Evolutionary conservation across 2,797 vertebrate genomes (phyloP).

Genomic region (Anniella stebbinsi): DNA sequence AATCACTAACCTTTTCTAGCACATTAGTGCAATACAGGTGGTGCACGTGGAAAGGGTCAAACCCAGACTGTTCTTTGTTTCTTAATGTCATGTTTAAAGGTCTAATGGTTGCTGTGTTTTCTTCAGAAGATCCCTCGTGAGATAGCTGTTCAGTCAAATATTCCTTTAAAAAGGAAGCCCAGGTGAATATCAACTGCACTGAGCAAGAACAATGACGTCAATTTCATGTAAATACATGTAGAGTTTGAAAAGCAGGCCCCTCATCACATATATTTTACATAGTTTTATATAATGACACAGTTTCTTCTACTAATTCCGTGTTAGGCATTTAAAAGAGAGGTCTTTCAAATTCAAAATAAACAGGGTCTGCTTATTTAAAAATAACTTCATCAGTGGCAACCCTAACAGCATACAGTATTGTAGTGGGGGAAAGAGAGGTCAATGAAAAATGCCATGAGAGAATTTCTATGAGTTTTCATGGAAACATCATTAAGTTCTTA

Average conservation of each 20-base stretch:
- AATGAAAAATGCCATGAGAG: background rate
- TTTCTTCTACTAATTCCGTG: background rate
- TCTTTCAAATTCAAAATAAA: background rate
- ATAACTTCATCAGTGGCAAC: background rate
- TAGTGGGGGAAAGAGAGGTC: background rate
- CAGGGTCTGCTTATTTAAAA: too few species aligned
- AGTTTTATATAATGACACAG: background rate
- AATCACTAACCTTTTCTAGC: slow-evolving; percentile 88
- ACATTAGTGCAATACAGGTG: slow-evolving; percentile 82
- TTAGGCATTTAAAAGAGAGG: background rate
- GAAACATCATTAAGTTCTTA: background rate
- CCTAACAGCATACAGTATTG: background rate
- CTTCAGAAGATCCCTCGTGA: slow-evolving; percentile 67
- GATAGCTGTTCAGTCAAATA: slow-evolving; percentile 86
- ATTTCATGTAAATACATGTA: slow-evolving; percentile 26
- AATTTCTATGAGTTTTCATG: background rate
- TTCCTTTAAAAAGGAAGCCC: slow-evolving; percentile 78
- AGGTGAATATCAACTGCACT: slow-evolving; percentile 33
- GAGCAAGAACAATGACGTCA: slow-evolving; percentile 48
- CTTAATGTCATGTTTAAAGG: slow-evolving; percentile 75
- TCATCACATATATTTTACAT: background rate
- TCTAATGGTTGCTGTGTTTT: slow-evolving; percentile 52
- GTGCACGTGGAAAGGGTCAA: slow-evolving; percentile 89
- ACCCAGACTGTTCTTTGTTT: slow-evolving; percentile 67
- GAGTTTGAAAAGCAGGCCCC: background rate